Conservation (phyloP, 2,113 vertebrate species). For the Haemorhous mexicanus region DNA sequence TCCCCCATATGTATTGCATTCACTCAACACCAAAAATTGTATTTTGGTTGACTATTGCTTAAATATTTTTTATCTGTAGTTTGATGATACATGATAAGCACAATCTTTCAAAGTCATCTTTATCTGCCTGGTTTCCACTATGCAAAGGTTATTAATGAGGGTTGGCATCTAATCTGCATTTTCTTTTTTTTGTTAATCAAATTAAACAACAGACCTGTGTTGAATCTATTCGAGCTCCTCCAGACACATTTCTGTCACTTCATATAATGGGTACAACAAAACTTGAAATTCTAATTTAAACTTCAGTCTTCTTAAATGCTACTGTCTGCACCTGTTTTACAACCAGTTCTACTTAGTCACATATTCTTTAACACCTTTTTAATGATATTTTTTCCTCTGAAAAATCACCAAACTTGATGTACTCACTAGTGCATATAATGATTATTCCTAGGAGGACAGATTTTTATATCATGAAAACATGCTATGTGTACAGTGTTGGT, state of each 20-base stretch:
- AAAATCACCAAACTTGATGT: not conserved
- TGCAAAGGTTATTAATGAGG: not conserved
- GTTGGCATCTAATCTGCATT: not conserved
- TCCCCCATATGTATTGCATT: not conserved
- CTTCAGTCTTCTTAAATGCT: not conserved
- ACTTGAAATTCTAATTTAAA: not conserved
- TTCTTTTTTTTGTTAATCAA: not conserved
- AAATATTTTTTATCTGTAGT: not conserved
- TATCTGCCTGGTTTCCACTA: not conserved
- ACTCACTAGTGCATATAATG: not conserved
- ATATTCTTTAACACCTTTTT: not conserved
- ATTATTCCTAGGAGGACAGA: not conserved
- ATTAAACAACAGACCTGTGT: not conserved
- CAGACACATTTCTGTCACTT: not conserved
- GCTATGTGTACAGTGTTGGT: not conserved
- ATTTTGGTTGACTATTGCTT: not conserved
- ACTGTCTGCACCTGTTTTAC: not conserved
- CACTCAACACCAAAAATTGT: not conserved
- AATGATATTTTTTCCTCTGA: not conserved
- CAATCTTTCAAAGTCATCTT: not conserved
- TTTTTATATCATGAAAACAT: not conserved
- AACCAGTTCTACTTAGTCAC: not conserved
- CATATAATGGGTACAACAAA: not conserved
- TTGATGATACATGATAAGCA: not conserved
- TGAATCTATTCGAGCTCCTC: not conserved